phyloP scores from a whole-genome alignment of 2,797 vertebrate genomes.

The Lepilemur septentrionalis region DNA sequence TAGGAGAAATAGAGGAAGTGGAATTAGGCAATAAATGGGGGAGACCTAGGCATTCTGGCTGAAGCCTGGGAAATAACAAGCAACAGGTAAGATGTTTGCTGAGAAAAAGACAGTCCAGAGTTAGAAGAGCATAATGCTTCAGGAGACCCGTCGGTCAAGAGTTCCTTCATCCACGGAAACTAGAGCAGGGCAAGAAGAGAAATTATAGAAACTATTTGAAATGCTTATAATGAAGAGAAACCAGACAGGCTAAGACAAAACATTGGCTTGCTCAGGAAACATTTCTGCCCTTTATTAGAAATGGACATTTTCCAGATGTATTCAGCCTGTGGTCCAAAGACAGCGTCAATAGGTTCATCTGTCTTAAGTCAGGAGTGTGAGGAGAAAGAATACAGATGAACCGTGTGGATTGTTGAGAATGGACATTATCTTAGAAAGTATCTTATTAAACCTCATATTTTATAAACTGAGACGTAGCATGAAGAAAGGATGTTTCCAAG shows the following conservation, averaged over 20 bases:
- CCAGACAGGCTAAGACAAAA: background rate
- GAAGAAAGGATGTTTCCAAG: background rate
- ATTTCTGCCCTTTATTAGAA: conserved; percentile 2
- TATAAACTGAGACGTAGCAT: background rate
- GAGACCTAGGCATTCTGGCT: background rate
- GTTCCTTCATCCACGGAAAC: background rate
- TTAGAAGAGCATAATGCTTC: background rate
- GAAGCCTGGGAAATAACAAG: background rate
- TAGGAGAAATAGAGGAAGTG: background rate
- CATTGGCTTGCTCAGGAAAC: background rate
- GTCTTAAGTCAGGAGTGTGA: background rate
- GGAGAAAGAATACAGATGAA: background rate
- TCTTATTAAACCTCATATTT: background rate
- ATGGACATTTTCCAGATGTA: background rate
- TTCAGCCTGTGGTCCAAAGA: background rate
- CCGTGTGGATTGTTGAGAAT: background rate
- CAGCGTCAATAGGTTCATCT: background rate
- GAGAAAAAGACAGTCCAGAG: background rate
- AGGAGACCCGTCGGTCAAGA: background rate
- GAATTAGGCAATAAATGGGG: background rate
- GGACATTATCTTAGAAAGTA: background rate
- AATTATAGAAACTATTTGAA: background rate
- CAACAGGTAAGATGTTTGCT: background rate
- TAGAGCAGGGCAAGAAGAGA: background rate
- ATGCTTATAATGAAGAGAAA: background rate